A percentile compares a stretch with the other conserved stretches of the same genome.
These are phyloP conservation scores for Sebastolobus alascanus DNA, from an alignment of 2,797 vertebrate species.

Conservation along the genomic window DNA sequence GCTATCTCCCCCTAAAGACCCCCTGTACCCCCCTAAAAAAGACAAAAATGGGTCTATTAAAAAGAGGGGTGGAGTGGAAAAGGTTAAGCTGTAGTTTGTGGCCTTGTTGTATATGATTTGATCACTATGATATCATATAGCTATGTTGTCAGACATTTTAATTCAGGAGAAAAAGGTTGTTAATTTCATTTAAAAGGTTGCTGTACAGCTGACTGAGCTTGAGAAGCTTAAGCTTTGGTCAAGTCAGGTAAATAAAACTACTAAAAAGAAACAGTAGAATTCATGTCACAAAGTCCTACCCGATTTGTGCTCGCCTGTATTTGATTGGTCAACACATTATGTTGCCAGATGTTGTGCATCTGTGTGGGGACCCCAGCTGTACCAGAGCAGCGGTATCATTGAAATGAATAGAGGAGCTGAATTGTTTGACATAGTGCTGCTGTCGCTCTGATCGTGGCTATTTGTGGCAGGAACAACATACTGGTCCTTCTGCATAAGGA, in stretches of 20 bases:
- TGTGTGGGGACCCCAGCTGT: background rate
- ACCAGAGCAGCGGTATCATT: background rate
- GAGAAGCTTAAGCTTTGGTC: too few relatives aligned
- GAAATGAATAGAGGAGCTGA: background rate
- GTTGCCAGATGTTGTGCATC: background rate
- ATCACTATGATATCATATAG: background rate
- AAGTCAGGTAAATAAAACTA: too few relatives aligned
- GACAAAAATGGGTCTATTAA: too few relatives aligned
- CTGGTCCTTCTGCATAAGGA: too few relatives aligned
- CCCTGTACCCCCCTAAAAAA: too few relatives aligned
- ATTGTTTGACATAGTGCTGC: too few relatives aligned
- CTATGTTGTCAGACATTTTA: background rate
- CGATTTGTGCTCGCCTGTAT: background rate
- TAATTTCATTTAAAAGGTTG: background rate
- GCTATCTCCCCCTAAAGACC: too few relatives aligned
- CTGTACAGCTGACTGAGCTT: background rate
- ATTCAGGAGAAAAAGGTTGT: background rate
- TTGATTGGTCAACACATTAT: background rate
- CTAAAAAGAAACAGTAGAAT: too few relatives aligned
- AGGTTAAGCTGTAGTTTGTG: background rate
- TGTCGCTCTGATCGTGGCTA: too few relatives aligned
- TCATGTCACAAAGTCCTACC: background rate
- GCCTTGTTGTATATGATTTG: background rate
- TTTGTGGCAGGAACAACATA: too few relatives aligned
- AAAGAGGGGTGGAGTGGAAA: too few relatives aligned